phyloP scores from a whole-genome alignment of 2,888 invertebrate genomes.

The Agrochola lychnidis region DNA sequence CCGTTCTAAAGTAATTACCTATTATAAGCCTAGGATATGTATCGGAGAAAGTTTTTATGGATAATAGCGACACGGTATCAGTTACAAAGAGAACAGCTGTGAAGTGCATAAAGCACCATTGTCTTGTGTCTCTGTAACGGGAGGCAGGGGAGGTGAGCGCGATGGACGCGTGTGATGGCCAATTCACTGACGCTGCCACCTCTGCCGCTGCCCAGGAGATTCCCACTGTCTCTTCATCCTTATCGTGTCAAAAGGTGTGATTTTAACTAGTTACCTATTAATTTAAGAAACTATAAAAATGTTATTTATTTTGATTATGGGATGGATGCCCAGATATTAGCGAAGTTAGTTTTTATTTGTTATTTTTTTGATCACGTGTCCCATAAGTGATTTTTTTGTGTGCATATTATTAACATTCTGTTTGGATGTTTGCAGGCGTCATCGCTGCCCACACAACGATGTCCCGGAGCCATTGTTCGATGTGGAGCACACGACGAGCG shows the following conservation, averaged over 20 bases:
- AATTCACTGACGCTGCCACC: conserved; percentile 85
- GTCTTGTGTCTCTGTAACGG: conserved; percentile 68
- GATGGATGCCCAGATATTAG: neutral
- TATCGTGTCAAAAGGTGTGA: conserved; percentile 85
- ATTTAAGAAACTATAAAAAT: neutral
- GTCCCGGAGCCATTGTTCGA: conserved; percentile 91
- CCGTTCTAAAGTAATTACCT: neutral
- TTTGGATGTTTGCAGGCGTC: conserved; percentile 91
- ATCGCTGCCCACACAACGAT: conserved; percentile 95
- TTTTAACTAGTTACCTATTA: conserved; percentile 8
- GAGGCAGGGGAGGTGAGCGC: conserved; percentile 73
- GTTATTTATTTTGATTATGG: neutral
- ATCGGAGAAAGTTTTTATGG: conserved; percentile 24
- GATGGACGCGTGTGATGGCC: conserved; percentile 88
- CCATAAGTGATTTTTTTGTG: neutral
- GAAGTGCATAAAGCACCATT: conserved; percentile 67
- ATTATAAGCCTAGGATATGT: conserved; percentile 35
- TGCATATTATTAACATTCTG: conserved; percentile 3
- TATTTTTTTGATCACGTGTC: neutral
- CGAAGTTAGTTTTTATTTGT: neutral
- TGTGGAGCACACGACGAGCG: conserved; percentile 89
- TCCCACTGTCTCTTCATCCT: conserved; percentile 83
- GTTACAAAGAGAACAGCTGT: conserved; percentile 61
- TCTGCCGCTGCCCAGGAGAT: conserved; percentile 82
- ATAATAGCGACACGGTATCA: conserved; percentile 35